Conservation (phyloP, 2,797 vertebrate species). For the Syndactyla subalaris region DNA sequence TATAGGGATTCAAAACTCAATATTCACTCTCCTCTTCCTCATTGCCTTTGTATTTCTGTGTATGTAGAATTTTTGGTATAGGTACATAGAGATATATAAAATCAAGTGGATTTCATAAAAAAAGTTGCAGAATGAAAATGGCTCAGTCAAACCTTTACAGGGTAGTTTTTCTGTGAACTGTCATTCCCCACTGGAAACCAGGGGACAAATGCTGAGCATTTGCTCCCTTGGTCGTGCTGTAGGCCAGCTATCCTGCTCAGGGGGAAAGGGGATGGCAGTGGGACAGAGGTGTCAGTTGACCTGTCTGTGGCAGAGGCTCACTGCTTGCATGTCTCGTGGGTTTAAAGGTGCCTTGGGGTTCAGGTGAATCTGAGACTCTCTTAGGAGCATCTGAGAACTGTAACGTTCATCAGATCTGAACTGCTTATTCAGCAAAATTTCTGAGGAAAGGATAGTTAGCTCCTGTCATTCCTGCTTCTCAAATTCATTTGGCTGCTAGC, state of each 20-base stretch:
- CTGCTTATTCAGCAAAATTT: background rate
- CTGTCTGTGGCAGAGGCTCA: background rate
- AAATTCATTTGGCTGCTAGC: background rate
- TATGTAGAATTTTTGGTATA: background rate
- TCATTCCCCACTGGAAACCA: background rate
- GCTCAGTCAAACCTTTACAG: background rate
- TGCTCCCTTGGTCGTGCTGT: background rate
- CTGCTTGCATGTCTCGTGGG: background rate
- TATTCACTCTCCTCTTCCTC: background rate
- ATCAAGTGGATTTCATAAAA: background rate
- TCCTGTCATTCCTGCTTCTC: background rate
- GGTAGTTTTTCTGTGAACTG: background rate
- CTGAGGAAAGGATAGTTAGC: background rate
- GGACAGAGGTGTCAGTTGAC: background rate
- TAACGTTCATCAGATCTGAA: background rate
- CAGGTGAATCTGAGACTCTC: background rate
- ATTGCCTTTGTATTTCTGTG: background rate
- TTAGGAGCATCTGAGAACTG: background rate
- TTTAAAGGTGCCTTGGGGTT: background rate
- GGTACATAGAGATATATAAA: background rate
- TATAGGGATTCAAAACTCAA: background rate
- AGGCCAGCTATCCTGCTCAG: background rate
- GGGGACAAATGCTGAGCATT: background rate
- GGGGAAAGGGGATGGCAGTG: accelerated
- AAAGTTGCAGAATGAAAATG: background rate